These are phyloP conservation scores for Alcis repandata DNA, from an alignment of 2,888 invertebrate species.

Conservation along the genomic window DNA sequence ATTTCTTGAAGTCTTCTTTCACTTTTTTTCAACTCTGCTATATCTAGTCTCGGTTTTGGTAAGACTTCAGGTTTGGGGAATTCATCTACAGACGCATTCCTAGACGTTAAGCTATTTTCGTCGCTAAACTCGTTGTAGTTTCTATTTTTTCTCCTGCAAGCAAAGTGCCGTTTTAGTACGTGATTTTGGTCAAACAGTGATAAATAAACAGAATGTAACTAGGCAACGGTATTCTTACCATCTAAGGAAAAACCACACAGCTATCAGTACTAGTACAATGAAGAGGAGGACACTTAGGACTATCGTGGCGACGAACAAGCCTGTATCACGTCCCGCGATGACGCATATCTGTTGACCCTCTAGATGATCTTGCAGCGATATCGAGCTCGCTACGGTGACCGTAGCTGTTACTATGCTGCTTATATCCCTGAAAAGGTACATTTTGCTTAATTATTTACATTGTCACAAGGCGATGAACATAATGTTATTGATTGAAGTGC, in stretches of 20 bases:
- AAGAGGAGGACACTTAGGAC: constrained; percentile 73
- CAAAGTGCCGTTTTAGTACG: constrained; percentile 45
- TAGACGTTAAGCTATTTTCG: constrained; percentile 66
- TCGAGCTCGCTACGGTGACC: constrained; percentile 63
- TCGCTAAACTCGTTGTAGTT: constrained; percentile 72
- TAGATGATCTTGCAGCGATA: constrained; percentile 78
- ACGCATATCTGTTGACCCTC: constrained; percentile 63
- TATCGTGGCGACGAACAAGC: constrained; percentile 76
- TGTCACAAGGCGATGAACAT: constrained; percentile 1
- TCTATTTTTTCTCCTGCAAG: constrained; percentile 64
- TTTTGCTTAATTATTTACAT: constrained; percentile 25
- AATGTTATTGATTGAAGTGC: constrained; percentile 39
- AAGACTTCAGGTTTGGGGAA: constrained; percentile 52
- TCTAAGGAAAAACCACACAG: constrained; percentile 72
- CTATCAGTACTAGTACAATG: constrained; percentile 66
- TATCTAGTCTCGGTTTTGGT: constrained; percentile 67
- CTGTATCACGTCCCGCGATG: constrained; percentile 66
- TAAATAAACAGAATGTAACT: constrained; percentile 51
- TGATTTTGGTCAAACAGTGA: constrained; percentile 43
- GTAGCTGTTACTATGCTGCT: constrained; percentile 58
- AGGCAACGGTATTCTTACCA: constrained; percentile 69
- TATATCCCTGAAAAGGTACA: constrained; percentile 70
- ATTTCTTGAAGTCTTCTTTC: constrained; percentile 76
- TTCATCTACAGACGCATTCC: constrained; percentile 57
- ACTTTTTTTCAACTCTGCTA: constrained; percentile 74